phyloP scores from a whole-genome alignment of 2,797 vertebrate genomes.

The Gymnopithys bicolor region DNA sequence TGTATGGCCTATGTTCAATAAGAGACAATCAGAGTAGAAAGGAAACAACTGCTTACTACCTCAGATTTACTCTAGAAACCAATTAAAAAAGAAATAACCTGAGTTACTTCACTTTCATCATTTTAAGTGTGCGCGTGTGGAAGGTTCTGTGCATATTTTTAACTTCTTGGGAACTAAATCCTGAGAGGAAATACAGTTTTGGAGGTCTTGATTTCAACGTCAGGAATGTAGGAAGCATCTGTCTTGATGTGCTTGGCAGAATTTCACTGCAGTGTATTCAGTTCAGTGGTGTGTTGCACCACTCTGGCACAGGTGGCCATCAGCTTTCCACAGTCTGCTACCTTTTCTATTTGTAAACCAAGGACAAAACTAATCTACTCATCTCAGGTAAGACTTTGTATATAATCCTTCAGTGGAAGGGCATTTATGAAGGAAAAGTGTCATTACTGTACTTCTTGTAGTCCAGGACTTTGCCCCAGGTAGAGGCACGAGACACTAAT shows the following conservation, averaged over 20 bases:
- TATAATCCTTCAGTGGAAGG: background rate
- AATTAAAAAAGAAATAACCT: background rate
- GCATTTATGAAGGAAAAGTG: background rate
- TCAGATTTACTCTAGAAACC: background rate
- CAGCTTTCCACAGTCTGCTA: background rate
- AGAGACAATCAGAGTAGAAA: background rate
- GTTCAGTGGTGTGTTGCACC: background rate
- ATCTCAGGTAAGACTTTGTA: background rate
- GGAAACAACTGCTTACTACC: background rate
- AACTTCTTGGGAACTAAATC: background rate
- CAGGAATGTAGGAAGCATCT: background rate
- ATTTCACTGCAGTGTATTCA: background rate
- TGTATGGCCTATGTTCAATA: background rate
- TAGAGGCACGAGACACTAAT: background rate
- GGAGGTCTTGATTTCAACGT: background rate
- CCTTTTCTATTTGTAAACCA: background rate
- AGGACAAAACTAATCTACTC: slow-evolving; percentile 1
- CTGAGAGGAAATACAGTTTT: background rate
- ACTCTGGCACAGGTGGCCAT: background rate
- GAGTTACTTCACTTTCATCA: background rate
- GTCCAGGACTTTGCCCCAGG: background rate
- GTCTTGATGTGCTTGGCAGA: background rate
- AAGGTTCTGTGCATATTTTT: background rate
- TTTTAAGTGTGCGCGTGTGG: background rate
- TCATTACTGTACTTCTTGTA: background rate